Conservation (phyloP, 2,888 invertebrate genomes). For the Phortica okadai region DNA sequence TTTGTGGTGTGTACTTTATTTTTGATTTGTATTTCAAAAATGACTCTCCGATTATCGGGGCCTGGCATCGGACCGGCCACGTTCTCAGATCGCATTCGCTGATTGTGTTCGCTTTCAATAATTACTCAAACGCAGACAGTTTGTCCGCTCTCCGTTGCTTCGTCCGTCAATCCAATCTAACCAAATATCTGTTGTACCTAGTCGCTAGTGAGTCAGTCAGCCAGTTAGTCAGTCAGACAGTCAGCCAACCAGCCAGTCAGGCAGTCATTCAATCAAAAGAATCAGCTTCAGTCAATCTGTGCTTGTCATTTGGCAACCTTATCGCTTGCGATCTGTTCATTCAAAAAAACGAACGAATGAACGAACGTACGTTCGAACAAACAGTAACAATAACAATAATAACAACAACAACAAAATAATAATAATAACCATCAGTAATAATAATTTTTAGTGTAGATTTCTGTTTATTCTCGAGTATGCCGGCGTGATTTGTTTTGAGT, state of each 20-base stretch:
- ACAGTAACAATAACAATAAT: no score
- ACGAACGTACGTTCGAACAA: no score
- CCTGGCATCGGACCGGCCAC: constrained; percentile 61
- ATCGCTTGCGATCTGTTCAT: no score
- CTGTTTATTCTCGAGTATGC: no score
- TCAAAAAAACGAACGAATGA: no score
- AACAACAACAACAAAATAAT: neutral
- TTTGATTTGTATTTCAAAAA: constrained; percentile 56
- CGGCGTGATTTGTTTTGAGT: no score
- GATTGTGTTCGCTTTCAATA: constrained; percentile 38
- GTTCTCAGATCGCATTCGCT: constrained; percentile 51
- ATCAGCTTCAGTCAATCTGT: no score
- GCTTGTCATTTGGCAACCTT: no score
- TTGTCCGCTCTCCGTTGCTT: neutral
- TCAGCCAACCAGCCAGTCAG: neutral
- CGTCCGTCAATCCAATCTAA: neutral
- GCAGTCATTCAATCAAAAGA: no score
- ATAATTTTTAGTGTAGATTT: no score
- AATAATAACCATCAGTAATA: no score
- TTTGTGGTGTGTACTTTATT: constrained; percentile 40
- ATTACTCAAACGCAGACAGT: constrained; percentile 9
- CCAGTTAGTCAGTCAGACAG: neutral
- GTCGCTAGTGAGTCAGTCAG: neutral
- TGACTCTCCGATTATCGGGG: constrained; percentile 55
- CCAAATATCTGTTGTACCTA: neutral